Conservation (phyloP, 2,797 vertebrate species). For the Linurgus olivaceus region DNA sequence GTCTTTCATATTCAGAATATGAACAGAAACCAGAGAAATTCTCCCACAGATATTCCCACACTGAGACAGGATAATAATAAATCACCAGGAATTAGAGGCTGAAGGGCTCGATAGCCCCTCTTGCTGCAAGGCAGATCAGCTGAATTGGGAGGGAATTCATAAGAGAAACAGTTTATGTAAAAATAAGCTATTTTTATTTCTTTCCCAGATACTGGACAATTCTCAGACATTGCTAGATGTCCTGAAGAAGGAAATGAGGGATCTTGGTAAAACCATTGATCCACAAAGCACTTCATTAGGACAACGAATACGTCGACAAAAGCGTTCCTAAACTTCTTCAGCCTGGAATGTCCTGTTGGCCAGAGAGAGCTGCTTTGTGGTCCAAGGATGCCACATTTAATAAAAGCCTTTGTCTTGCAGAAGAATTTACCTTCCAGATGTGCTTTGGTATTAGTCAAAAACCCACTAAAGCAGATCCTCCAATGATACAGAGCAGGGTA, state of each 20-base stretch:
- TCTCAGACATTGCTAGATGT: constrained; percentile 89
- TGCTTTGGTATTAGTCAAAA: neutral
- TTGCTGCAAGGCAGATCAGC: neutral
- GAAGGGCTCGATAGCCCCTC: neutral
- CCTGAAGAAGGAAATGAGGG: constrained; percentile 86
- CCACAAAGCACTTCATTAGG: constrained; percentile 37
- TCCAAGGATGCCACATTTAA: neutral
- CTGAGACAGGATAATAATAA: fast-evolving
- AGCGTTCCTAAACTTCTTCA: neutral
- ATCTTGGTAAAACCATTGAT: constrained; percentile 81
- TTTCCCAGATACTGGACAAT: constrained; percentile 88
- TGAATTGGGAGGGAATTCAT: neutral
- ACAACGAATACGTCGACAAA: neutral
- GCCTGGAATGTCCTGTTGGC: neutral
- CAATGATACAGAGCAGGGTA: neutral
- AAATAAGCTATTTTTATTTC: neutral
- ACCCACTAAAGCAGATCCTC: neutral
- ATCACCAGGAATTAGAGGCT: neutral
- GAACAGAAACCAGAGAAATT: neutral
- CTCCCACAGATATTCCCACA: neutral
- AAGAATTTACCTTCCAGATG: neutral
- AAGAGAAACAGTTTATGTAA: neutral
- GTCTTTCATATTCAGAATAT: neutral
- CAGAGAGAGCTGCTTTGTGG: neutral
- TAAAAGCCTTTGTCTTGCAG: constrained; percentile 23